These are phyloP conservation scores for Protaetia brevitarsis DNA, from an alignment of 1,140 invertebrate genomes.

Conservation along the genomic window DNA sequence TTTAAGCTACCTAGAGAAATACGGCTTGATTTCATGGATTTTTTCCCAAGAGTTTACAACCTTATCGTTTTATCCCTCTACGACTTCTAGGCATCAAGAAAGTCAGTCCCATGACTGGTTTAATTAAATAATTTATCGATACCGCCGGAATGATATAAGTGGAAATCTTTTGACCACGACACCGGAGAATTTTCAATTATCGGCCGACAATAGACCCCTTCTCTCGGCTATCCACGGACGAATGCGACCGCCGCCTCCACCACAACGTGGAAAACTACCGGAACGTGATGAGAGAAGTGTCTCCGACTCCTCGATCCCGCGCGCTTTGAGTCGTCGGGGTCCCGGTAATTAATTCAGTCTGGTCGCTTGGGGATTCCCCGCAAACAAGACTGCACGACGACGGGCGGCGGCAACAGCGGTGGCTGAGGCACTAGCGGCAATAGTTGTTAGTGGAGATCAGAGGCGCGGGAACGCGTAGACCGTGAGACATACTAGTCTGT, in stretches of 20 bases:
- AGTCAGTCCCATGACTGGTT: no score
- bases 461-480: no score
- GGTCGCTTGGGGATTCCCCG: conserved; percentile 8
- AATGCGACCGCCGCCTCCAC: background rate
- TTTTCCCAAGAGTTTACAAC: no score
- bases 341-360: conserved; percentile 17
- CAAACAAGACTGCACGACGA: no score
- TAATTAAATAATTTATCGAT: conserved; percentile 5
- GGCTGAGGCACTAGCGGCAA: background rate
- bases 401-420: background rate
- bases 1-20: no score
- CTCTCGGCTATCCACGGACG: background rate
- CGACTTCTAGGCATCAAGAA: no score
- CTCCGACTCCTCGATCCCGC: background rate
- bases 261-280: background rate
- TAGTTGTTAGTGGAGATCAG: background rate
- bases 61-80: no score
- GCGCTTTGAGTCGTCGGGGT: conserved; percentile 11
- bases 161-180: background rate
- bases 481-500: no score
- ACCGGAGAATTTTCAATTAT: conserved; percentile 12
- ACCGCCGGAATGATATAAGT: background rate
- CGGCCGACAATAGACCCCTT: background rate
- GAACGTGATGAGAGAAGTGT: background rate
- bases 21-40: no score